Percentiles rank a stretch among this genome's conserved stretches.
Evolutionary conservation across 2,797 vertebrate genomes (phyloP).

Genomic region (Eulemur coronatus): DNA sequence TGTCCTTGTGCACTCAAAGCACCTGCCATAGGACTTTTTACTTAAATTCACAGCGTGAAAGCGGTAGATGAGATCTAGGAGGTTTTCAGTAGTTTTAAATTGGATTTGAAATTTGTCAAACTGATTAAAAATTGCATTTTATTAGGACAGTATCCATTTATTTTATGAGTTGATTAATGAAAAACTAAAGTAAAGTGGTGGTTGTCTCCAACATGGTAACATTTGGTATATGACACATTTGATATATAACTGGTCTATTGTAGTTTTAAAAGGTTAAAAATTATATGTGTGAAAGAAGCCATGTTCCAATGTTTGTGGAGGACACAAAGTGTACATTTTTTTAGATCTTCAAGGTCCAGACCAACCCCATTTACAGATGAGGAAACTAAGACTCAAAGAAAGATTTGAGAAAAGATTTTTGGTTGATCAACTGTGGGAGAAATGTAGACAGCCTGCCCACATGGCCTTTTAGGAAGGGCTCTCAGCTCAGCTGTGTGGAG

Average conservation of each 20-base stretch:
- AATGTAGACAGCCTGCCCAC: background rate
- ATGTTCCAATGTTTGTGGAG: background rate
- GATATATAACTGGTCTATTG: too few relatives aligned
- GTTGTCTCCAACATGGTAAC: background rate
- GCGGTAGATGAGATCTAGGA: slow-evolving; percentile 1
- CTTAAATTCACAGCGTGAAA: background rate
- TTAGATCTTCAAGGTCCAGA: background rate
- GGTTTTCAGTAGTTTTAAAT: background rate
- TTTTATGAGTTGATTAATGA: background rate
- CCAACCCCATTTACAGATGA: background rate
- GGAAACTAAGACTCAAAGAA: background rate
- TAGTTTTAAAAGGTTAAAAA: background rate
- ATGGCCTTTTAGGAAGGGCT: background rate
- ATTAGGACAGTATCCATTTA: background rate
- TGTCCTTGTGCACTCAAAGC: background rate
- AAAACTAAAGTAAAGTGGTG: background rate
- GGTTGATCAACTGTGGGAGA: background rate
- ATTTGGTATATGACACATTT: background rate
- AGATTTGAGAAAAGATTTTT: background rate
- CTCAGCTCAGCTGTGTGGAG: background rate
- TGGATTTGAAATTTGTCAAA: background rate
- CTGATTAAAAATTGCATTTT: background rate
- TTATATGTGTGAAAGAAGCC: background rate
- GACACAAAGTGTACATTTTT: background rate
- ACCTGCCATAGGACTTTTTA: background rate